These are phyloP conservation scores for Seladonia tumulorum DNA, from an alignment of 2,888 invertebrate species.

Conservation along the genomic window DNA sequence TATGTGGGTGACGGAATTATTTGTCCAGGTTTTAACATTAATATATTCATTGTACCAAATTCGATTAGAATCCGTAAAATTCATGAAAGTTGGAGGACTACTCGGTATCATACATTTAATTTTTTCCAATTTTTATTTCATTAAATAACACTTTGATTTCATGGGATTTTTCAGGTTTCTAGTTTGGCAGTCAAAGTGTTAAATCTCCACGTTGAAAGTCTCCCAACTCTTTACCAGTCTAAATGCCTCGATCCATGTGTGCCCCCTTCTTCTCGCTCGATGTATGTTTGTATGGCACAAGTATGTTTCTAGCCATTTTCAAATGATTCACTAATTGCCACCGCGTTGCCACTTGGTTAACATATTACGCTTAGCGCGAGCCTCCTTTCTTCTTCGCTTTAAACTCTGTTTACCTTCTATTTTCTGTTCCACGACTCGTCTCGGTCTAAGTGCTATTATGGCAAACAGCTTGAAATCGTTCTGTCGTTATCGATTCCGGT, in stretches of 20 bases:
- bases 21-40: no score
- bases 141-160: no score
- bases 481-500: neutral
- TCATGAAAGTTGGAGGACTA: no score
- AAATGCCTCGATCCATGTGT: no score
- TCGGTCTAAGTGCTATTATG: neutral
- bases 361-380: neutral
- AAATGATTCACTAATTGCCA: neutral
- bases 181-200: no score
- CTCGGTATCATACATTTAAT: no score
- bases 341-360: neutral
- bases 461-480: neutral
- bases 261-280: neutral
- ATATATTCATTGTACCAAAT: no score
- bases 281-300: neutral
- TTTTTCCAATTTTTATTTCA: no score
- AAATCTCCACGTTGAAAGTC: neutral
- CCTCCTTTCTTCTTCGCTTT: neutral
- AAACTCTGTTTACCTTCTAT: neutral
- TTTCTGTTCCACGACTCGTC: neutral
- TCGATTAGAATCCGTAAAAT: no score
- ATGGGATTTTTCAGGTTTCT: no score
- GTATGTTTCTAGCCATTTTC: neutral
- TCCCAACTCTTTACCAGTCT: no score
- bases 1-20: no score